phyloP scores from a whole-genome alignment of 2,888 invertebrate genomes.

The Drosophila austrosaltans region DNA sequence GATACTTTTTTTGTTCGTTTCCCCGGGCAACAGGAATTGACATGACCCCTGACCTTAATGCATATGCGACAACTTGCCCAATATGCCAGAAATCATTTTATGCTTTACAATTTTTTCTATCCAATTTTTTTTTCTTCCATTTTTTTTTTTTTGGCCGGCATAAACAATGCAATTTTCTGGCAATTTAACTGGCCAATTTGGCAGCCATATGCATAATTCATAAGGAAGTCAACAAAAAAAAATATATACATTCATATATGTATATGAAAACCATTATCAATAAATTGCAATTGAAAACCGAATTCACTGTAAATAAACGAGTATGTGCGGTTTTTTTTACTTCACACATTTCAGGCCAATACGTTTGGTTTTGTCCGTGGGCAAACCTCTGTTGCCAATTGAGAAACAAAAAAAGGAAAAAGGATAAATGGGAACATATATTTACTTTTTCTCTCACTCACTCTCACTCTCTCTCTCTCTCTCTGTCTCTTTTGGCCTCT shows the following conservation, averaged over 20 bases:
- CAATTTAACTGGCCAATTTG: conserved; percentile 60
- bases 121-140: too few species aligned
- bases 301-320: conserved; percentile 11
- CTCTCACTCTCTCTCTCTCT: background rate
- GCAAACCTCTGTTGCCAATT: background rate
- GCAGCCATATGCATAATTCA: conserved; percentile 46
- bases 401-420: background rate
- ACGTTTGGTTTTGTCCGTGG: background rate
- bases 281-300: conserved; percentile 48
- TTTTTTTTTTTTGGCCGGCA: conserved; percentile 6
- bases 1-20: background rate
- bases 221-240: conserved; percentile 25
- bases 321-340: conserved; percentile 6
- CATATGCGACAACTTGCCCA: conserved; percentile 35
- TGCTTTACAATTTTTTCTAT: background rate
- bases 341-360: conserved; percentile 4
- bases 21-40: conserved; percentile 11
- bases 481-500: background rate
- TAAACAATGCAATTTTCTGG: conserved; percentile 61
- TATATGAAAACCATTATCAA: conserved; percentile 45
- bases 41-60: conserved; percentile 38
- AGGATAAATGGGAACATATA: background rate
- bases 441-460: background rate
- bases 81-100: conserved; percentile 17
- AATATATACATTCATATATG: background rate